Percentiles rank a stretch among this genome's conserved stretches.
Conservation (phyloP, 2,113 vertebrate genomes). For the Drymodes brunneopygia region DNA sequence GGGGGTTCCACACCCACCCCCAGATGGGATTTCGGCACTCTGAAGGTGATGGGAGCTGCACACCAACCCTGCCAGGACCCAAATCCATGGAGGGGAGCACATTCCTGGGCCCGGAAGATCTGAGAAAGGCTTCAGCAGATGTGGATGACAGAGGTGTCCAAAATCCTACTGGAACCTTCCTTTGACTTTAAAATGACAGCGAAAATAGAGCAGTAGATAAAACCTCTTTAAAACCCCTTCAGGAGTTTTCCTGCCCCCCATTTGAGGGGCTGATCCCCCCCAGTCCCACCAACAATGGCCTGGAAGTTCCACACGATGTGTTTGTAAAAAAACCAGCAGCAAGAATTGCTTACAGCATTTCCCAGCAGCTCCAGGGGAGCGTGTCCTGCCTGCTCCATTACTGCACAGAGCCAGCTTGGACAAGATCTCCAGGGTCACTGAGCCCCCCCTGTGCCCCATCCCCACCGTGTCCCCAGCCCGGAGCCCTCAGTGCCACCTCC, state of each 20-base stretch:
- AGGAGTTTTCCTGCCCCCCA: too few species aligned
- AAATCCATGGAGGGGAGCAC: fast-evolving
- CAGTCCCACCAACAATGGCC: fast-evolving
- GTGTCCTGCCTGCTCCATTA: fast-evolving
- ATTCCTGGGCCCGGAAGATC: not conserved
- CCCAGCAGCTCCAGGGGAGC: fast-evolving
- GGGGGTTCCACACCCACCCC: fast-evolving
- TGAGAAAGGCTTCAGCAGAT: not conserved
- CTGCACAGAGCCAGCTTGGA: not conserved
- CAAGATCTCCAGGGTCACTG: fast-evolving
- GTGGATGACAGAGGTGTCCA: not conserved
- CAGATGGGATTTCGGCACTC: fast-evolving
- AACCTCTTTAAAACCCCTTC: not conserved
- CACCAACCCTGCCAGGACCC: fast-evolving
- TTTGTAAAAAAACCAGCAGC: not conserved
- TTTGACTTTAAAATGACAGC: not conserved
- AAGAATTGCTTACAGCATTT: fast-evolving
- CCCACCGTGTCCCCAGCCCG: not conserved
- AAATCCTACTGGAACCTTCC: too few species aligned
- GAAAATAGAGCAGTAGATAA: not conserved
- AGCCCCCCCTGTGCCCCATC: fast-evolving
- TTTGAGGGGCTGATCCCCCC: too few species aligned
- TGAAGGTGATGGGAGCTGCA: fast-evolving
- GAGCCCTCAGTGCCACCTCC: not conserved
- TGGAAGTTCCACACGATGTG: fast-evolving